Evolutionary conservation across 2,888 invertebrate genomes (phyloP), one percentile per base, ranked within the genome.

Genomic region (Chloromyia formosa): DNA sequence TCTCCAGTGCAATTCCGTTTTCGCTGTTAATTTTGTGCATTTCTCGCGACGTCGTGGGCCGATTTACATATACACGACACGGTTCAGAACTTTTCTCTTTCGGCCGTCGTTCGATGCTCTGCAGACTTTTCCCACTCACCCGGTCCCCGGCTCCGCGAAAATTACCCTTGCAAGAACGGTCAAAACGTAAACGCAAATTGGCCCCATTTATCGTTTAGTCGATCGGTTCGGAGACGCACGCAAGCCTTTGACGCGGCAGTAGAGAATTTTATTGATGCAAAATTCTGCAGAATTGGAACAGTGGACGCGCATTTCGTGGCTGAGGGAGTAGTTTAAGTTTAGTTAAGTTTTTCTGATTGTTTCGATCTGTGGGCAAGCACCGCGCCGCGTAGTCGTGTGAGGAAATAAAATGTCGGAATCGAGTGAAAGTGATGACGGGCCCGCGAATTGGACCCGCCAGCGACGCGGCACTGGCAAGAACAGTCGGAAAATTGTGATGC

Each of bases 401-500:
- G n/a, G 27, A 35, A 35, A 62, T 42, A 77, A 75, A 73, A 77
- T 77, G 77, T 77, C 77, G 75, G 75, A 74, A 53, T 66, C 75
- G 73, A 72, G 77, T 75, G 77, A 77, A 64, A 76, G 74, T 74
- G 77, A 75, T 60, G 77, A 75, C 72, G 72, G 61, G 10, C 71
- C 61, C 45, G 14, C 54, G 14, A 64, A 49, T 66, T 18, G 61
- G 16, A 56, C 7, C 42, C 75, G 68, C 42, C 56, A 23, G 42
- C 58, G 71, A 12, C 74, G 77, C 27, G 75, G 68, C 42, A 74
- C 42, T 53, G 74, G 64, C 9, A 81, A 80, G 75, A 84, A 82
- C 74, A 82, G 35, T 71, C 71, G 83, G 66, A 84, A 83, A 73
- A 83, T 85, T 77, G 83, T 85, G 1, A 85, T 85, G 84, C 82